A percentile compares a stretch with the other conserved stretches of the same genome.
These are phyloP conservation scores for Pangasius macronema DNA, from an alignment of 2,797 vertebrate genomes.

Conservation along the genomic window DNA sequence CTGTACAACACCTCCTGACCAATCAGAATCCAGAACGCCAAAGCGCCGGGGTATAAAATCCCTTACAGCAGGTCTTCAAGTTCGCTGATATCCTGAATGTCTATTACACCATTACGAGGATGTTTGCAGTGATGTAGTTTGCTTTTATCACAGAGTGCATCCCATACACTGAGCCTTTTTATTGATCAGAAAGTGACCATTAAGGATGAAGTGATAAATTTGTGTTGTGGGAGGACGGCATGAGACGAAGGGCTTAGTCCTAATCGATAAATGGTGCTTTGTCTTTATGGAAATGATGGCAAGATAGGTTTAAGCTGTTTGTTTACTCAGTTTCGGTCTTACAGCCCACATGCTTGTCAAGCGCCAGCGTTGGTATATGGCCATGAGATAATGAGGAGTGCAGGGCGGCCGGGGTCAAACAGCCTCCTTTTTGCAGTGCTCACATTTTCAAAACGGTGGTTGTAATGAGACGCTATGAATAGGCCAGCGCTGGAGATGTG, in stretches of 20 bases:
- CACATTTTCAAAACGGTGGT: neutral
- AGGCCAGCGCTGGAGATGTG: neutral
- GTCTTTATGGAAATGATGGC: slow-evolving; percentile 41
- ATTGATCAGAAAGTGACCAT: slow-evolving; percentile 67
- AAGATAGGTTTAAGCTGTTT: slow-evolving; percentile 11
- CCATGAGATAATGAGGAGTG: slow-evolving; percentile 1
- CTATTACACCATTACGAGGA: neutral
- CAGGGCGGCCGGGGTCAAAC: neutral
- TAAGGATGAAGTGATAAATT: slow-evolving; percentile 66
- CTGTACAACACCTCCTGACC: neutral
- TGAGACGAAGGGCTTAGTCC: slow-evolving; percentile 54
- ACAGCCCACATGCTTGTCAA: slow-evolving; percentile 23
- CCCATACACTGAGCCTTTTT: slow-evolving; percentile 33
- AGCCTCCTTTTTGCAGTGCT: neutral
- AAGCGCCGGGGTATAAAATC: neutral
- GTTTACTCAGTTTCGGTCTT: neutral
- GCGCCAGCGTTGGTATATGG: neutral
- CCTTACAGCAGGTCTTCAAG: neutral
- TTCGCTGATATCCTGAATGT: neutral
- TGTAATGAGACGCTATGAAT: neutral
- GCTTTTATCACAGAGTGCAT: neutral
- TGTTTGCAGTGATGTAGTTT: no score
- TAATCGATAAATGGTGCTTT: slow-evolving; percentile 50
- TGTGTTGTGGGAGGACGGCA: slow-evolving; percentile 54
- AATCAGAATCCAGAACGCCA: neutral